Base-by-base conservation (phyloP, 2,888 invertebrate genomes). In the Habroteleia sp. region DNA sequence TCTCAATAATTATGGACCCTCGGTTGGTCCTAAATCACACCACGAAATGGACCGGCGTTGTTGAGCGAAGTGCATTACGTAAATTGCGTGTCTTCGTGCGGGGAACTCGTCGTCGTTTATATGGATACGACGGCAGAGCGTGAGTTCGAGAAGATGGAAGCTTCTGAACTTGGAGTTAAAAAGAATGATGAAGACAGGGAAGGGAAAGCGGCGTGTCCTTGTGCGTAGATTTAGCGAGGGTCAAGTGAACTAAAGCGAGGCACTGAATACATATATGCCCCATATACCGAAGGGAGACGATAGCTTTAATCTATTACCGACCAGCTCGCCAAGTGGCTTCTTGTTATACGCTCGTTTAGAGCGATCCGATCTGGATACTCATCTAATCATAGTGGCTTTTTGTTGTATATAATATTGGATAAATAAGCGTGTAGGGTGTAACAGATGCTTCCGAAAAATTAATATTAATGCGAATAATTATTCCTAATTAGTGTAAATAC, bases 11-110 rank as follows among this genome's bases (percentile, higher is more conserved):
- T 44, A 29, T 44, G 29, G 23, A 48, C 44, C 25, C 56, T 2
- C 3, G 37, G 33, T 3, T 10, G 25, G 8, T 56, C 25, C 41
- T 66, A 56, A 66, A 66, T 56, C 66, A 66, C 52, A 52, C 52
- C 54, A 25, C 16, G 16, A 33, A 52, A 46, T 54, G 44, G 42
- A 62, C 58, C 29, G 31, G n/a, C 10, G 23, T 77, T 83, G 81
- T 86, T 87, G 83, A 85, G 84, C 83, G 78, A 37, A 87, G 87
- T 88, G 85, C 87, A 88, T 88, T 88, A 88, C 87, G 85, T 81
- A 87, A 87, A 88, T 88, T 87, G 87, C 85, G 83, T 82, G 80
- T 82, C 82, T 82, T 83, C 81, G 80, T 78, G 76, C 11, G 23
- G 13, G 56, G 11, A 17, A 13, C 17, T 54, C 17, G 11, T 7